Percentiles rank a stretch among this genome's conserved stretches.
phyloP scores from a whole-genome alignment of 2,113 vertebrate species.

The Notarius quadriscutis region DNA sequence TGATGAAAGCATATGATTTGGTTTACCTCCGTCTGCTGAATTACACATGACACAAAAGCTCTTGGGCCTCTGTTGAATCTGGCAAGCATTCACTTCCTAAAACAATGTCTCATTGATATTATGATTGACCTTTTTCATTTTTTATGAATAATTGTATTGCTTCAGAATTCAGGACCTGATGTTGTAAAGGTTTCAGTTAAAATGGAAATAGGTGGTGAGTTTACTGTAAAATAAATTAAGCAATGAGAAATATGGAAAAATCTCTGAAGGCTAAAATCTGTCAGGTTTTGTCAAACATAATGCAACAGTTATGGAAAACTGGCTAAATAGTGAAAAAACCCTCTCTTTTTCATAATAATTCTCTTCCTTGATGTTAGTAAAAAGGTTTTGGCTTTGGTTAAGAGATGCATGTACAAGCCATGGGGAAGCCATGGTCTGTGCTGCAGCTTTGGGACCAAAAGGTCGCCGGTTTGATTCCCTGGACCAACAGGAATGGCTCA shows the following conservation, averaged over 20 bases:
- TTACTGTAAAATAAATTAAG: slow-evolving; percentile 32
- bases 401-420: neutral
- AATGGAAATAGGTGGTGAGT: slow-evolving; percentile 3
- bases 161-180: neutral
- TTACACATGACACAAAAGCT: neutral
- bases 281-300: slow-evolving; percentile 34
- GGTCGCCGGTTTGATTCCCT: too few relatives aligned
- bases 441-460: too few relatives aligned
- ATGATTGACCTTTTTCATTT: neutral
- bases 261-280: slow-evolving; percentile 40
- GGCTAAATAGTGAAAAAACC: slow-evolving; percentile 42
- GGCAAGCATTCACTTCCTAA: neutral
- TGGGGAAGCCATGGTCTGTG: too few relatives aligned
- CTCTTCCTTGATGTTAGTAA: slow-evolving; percentile 32
- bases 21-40: neutral
- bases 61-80: neutral
- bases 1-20: neutral
- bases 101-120: neutral
- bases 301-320: slow-evolving; percentile 45
- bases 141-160: neutral
- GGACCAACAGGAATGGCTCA: too few relatives aligned
- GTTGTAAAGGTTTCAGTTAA: slow-evolving; percentile 1
- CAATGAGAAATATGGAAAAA: slow-evolving; percentile 39
- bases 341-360: neutral
- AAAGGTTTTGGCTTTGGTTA: slow-evolving; percentile 32